These are phyloP conservation scores for Plusia festucae DNA, from an alignment of 2,888 invertebrate species.

Conservation along the genomic window DNA sequence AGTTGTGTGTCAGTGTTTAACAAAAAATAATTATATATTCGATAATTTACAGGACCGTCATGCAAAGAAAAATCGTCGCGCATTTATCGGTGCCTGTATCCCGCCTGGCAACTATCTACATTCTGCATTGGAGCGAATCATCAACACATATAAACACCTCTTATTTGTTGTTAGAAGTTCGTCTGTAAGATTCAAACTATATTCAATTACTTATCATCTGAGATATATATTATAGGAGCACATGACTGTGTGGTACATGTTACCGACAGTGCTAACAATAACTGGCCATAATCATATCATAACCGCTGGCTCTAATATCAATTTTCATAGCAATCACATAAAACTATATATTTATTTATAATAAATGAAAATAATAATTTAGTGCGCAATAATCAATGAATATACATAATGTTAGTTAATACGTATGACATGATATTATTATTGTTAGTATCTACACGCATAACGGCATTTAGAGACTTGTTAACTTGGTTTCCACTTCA, in stretches of 20 bases:
- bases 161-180: slow-evolving; percentile 69
- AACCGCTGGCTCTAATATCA: slow-evolving; percentile 57
- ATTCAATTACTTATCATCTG: slow-evolving; percentile 64
- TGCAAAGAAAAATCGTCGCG: slow-evolving; percentile 74
- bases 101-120: slow-evolving; percentile 70
- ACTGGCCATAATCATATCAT: slow-evolving; percentile 38
- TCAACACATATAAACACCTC: slow-evolving; percentile 60
- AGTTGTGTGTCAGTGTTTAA: background rate
- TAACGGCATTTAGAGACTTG: slow-evolving; percentile 66
- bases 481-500: slow-evolving; percentile 44
- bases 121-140: slow-evolving; percentile 48
- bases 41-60: slow-evolving; percentile 76
- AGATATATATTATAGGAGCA: slow-evolving; percentile 49
- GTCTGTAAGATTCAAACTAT: slow-evolving; percentile 69
- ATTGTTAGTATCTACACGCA: slow-evolving; percentile 70
- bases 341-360: slow-evolving; percentile 57
- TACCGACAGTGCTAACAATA: slow-evolving; percentile 27
- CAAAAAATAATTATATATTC: background rate
- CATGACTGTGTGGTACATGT: slow-evolving; percentile 34
- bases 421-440: slow-evolving; percentile 59
- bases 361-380: slow-evolving; percentile 61
- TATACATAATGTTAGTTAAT: slow-evolving; percentile 64
- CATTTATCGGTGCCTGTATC: slow-evolving; percentile 78
- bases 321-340: slow-evolving; percentile 54
- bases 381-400: slow-evolving; percentile 71